Conservation (phyloP, 2,797 vertebrate genomes). For the Hirundo rustica region DNA sequence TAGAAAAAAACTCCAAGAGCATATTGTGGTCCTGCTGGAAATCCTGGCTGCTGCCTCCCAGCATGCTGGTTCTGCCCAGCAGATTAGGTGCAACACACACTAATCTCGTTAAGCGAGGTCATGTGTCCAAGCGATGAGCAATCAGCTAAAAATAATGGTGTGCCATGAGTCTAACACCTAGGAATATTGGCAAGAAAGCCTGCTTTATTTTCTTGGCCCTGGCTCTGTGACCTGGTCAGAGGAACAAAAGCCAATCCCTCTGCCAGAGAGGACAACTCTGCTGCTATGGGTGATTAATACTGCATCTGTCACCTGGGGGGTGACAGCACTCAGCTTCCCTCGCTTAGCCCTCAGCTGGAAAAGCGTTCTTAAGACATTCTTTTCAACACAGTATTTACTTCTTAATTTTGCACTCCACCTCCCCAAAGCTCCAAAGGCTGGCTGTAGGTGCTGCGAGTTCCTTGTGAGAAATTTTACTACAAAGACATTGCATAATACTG, state of each 20-base stretch:
- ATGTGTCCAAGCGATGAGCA: conserved; percentile 42
- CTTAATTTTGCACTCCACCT: neutral
- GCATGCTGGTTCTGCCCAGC: neutral
- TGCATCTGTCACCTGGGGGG: conserved; percentile 32
- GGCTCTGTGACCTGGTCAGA: conserved; percentile 48
- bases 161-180: conserved; percentile 42
- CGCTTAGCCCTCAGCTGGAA: neutral
- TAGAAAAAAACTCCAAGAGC: neutral
- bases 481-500: neutral
- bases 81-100: neutral
- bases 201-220: conserved; percentile 37
- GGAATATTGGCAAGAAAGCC: conserved; percentile 41
- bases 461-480: conserved; percentile 34
- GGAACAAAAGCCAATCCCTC: conserved; percentile 35
- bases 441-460: conserved; percentile 40
- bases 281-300: conserved; percentile 16
- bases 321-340: neutral
- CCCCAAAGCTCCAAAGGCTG: conserved; percentile 28
- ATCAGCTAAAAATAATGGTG: conserved; percentile 61
- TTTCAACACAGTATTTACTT: neutral
- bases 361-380: conserved; percentile 1
- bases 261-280: conserved; percentile 4
- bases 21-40: neutral
- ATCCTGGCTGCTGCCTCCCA: neutral
- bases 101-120: conserved; percentile 39